Percentiles rank a stretch among this genome's conserved stretches.
Conservation (phyloP, 1,140 invertebrate species). For the Procambarus clarkii region DNA sequence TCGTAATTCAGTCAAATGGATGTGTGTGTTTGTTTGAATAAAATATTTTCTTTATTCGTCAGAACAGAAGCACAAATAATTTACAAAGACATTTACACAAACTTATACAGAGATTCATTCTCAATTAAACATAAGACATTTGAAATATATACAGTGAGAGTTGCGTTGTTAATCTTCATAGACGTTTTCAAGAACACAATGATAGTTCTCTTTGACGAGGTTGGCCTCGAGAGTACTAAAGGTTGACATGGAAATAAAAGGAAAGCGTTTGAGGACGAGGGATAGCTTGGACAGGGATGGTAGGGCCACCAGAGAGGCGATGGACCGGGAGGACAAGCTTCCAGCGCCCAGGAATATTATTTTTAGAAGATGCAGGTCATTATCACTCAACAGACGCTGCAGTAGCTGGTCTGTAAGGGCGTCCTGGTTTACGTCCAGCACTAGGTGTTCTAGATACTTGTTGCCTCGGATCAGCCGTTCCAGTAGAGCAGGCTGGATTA, state of each 20-base stretch:
- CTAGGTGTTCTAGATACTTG: not conserved
- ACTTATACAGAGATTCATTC: not conserved
- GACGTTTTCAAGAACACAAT: conserved; percentile 18
- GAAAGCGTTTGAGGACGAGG: conserved; percentile 16
- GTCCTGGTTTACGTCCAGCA: conserved; percentile 28
- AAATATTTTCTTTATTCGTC: not conserved
- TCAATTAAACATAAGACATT: not conserved
- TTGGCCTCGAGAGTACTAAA: not conserved
- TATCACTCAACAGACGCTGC: conserved; percentile 1
- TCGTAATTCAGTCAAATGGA: no score
- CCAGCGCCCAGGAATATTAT: conserved; percentile 4
- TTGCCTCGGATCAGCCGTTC: conserved; percentile 11
- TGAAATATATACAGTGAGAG: not conserved
- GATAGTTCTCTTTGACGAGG: conserved; percentile 10
- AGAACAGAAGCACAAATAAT: not conserved
- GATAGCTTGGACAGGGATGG: not conserved
- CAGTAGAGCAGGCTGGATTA: conserved; percentile 22
- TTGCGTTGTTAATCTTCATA: not conserved
- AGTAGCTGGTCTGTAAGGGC: conserved; percentile 23
- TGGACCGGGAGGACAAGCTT: not conserved
- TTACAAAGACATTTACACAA: not conserved
- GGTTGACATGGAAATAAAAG: conserved; percentile 17
- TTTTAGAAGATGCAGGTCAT: not conserved
- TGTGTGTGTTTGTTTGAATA: not conserved
- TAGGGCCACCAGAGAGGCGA: conserved; percentile 16